Evolutionary conservation across 2,113 vertebrate species (phyloP).

Genomic region (Mustelus asterias): DNA sequence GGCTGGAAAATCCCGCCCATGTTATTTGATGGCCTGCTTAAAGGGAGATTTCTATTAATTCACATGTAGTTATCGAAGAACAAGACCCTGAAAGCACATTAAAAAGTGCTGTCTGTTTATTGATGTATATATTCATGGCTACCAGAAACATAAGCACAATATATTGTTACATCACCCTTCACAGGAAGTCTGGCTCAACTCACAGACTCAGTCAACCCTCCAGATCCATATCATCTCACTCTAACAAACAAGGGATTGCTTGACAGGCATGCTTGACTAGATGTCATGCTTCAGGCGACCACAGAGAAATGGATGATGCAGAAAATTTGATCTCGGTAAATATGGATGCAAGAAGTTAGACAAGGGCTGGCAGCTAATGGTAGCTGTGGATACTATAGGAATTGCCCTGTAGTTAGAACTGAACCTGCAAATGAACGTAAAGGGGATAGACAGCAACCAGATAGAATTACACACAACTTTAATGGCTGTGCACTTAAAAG

Average conservation of each 20-base stretch:
- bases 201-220: conserved; percentile 10
- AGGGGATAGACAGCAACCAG: background rate
- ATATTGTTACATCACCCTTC: background rate
- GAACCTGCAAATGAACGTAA: background rate
- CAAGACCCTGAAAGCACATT: background rate
- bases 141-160: background rate
- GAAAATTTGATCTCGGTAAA: conserved; percentile 22
- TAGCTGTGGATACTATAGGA: background rate
- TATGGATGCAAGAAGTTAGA: conserved; percentile 29
- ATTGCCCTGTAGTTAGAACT: conserved; percentile 5
- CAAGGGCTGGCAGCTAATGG: background rate
- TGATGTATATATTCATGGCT: background rate
- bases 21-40: background rate
- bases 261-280: conserved; percentile 20
- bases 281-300: conserved; percentile 9
- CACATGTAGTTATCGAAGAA: background rate
- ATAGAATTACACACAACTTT: background rate
- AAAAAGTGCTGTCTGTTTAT: background rate
- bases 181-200: background rate
- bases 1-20: too few species aligned
- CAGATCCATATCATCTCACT: background rate
- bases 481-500: conserved; percentile 24
- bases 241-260: conserved; percentile 24
- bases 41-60: background rate
- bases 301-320: background rate